phyloP scores from a whole-genome alignment of 2,888 invertebrate genomes.

The Acleris holmiana region DNA sequence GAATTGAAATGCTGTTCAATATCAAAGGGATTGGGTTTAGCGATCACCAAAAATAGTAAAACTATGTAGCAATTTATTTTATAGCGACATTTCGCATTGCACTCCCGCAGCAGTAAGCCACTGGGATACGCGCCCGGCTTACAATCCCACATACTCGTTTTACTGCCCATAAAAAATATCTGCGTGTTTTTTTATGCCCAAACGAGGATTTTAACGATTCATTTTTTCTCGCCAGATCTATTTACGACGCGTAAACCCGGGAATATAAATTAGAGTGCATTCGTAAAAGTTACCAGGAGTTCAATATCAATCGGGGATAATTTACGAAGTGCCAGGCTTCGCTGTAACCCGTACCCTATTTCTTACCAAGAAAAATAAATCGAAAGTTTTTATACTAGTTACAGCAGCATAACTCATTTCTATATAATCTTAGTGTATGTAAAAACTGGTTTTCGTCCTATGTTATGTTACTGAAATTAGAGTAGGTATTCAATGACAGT shows the following conservation, averaged over 20 bases:
- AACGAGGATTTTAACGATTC: conserved; percentile 54
- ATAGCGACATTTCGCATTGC: conserved; percentile 43
- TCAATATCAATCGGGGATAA: conserved; percentile 30
- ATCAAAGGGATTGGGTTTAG: no score
- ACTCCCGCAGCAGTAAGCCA: conserved; percentile 42
- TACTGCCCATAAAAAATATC: conserved; percentile 68
- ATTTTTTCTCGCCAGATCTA: conserved; percentile 45
- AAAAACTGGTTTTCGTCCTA: no score
- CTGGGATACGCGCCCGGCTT: conserved; percentile 41
- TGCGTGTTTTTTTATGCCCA: conserved; percentile 59
- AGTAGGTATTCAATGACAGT: no score
- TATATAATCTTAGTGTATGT: no score
- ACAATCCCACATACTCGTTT: conserved; percentile 62
- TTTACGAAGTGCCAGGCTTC: conserved; percentile 20
- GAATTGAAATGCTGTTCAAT: no score
- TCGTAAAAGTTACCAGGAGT: conserved; percentile 28
- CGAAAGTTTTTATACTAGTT: no score
- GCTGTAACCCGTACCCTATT: conserved; percentile 20
- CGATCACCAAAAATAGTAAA: conserved; percentile 5
- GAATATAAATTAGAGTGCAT: conserved; percentile 34
- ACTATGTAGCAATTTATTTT: conserved; percentile 15
- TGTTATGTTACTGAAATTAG: no score
- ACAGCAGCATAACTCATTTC: no score
- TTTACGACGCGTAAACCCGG: conserved; percentile 35
- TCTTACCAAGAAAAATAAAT: not conserved